Percentiles rank a stretch among this genome's conserved stretches.
Evolutionary conservation across 2,888 invertebrate genomes (phyloP).

Genomic region (Lydus trimaculatus): DNA sequence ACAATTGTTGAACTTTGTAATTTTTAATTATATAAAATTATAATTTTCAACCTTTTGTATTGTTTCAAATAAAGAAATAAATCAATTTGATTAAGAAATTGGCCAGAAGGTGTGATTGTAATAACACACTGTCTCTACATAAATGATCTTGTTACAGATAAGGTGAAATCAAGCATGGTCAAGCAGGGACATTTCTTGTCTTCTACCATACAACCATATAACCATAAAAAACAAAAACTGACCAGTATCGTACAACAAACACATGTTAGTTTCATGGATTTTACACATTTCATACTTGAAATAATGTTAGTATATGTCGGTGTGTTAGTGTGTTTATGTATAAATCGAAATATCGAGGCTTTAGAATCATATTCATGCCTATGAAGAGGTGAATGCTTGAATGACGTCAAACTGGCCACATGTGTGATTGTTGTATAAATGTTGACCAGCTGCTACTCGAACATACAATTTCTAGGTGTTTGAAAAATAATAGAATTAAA

Average conservation of each 20-base stretch:
- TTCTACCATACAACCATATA: background rate
- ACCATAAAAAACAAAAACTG: background rate
- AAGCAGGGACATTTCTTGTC: background rate
- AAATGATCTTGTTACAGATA: background rate
- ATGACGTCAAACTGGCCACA: conserved; percentile 3
- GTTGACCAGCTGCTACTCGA: conserved; percentile 3
- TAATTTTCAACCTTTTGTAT: background rate
- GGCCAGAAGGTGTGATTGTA: background rate
- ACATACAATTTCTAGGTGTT: conserved; percentile 24
- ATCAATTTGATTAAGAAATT: background rate
- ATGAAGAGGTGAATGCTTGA: background rate
- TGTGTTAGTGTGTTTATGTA: background rate
- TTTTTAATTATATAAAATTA: background rate
- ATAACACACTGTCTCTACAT: background rate
- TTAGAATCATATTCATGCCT: background rate
- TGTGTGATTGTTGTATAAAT: conserved; percentile 1
- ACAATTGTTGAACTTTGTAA: too few relatives aligned
- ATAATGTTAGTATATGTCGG: too few relatives aligned
- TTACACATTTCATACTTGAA: background rate
- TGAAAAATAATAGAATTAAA: conserved; percentile 23
- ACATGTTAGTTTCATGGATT: background rate
- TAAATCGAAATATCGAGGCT: background rate
- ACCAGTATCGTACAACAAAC: background rate
- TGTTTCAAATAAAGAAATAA: background rate
- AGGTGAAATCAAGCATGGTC: background rate